phyloP scores from a whole-genome alignment of 2,113 vertebrate genomes.

The Percopsis transmontana region DNA sequence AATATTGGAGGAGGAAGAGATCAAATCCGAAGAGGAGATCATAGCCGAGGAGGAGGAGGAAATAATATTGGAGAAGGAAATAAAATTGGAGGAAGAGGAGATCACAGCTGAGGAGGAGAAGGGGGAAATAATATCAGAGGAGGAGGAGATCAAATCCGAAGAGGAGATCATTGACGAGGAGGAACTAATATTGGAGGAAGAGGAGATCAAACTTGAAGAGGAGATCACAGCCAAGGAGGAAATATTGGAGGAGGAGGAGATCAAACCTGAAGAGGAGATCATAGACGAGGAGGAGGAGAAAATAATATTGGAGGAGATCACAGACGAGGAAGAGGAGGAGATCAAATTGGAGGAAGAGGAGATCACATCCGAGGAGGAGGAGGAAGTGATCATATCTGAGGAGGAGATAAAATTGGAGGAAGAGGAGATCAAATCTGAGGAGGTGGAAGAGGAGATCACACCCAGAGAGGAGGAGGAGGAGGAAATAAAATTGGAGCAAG shows the following conservation, averaged over 20 bases:
- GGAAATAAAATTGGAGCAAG: neutral
- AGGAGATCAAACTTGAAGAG: neutral
- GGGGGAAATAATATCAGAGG: neutral
- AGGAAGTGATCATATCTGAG: neutral
- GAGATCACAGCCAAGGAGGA: neutral
- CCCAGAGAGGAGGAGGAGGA: neutral
- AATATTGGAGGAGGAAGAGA: neutral
- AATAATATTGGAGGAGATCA: neutral
- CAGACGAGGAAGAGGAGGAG: neutral
- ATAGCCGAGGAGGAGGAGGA: slow-evolving; percentile 6
- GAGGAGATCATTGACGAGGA: neutral
- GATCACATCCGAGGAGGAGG: neutral
- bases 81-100: neutral
- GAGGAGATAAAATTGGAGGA: too few species aligned
- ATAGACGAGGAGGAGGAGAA: slow-evolving; percentile 6
- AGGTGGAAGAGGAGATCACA: neutral
- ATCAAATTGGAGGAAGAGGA: neutral
- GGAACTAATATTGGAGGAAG: neutral
- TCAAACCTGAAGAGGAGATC: neutral
- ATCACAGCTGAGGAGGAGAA: neutral
- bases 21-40: neutral
- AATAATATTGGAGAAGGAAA: neutral
- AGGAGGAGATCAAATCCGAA: neutral
- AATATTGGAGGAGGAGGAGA: neutral
- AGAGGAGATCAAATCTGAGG: neutral